phyloP scores from a whole-genome alignment of 2,888 invertebrate species.

The Diabrotica balteata region DNA sequence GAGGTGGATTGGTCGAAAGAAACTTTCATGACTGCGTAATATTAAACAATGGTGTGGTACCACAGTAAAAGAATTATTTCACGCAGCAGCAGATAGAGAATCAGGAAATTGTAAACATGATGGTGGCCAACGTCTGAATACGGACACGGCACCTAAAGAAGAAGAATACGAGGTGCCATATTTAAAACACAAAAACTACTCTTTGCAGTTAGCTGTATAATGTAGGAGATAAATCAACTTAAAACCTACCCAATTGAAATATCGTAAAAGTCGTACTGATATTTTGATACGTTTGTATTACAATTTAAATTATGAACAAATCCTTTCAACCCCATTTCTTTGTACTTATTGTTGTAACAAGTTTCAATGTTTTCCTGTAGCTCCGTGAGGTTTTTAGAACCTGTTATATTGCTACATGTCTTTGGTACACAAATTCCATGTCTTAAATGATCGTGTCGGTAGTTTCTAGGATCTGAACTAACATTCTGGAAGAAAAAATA shows the following conservation, averaged over 20 bases:
- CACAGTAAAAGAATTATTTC: no score
- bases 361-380: conserved; percentile 30
- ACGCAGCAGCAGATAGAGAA: no score
- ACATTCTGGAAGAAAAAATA: conserved; percentile 43
- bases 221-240: no score
- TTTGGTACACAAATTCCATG: conserved; percentile 50
- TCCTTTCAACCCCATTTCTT: conserved; percentile 41
- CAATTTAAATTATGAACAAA: conserved; percentile 43
- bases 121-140: no score
- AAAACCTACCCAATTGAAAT: conserved; percentile 38
- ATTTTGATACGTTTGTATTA: conserved; percentile 23
- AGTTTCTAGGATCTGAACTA: conserved; percentile 44
- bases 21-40: no score
- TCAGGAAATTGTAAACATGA: no score
- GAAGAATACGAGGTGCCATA: no score
- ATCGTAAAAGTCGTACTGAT: conserved; percentile 38
- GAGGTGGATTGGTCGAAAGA: no score
- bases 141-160: no score
- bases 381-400: neutral
- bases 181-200: no score
- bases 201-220: no score
- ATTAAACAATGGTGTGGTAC: no score
- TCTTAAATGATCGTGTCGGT: conserved; percentile 49
- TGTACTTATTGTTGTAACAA: conserved; percentile 46
- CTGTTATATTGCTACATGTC: conserved; percentile 38